Conservation (phyloP, 2,113 vertebrate genomes). For the Prionailurus viverrinus region DNA sequence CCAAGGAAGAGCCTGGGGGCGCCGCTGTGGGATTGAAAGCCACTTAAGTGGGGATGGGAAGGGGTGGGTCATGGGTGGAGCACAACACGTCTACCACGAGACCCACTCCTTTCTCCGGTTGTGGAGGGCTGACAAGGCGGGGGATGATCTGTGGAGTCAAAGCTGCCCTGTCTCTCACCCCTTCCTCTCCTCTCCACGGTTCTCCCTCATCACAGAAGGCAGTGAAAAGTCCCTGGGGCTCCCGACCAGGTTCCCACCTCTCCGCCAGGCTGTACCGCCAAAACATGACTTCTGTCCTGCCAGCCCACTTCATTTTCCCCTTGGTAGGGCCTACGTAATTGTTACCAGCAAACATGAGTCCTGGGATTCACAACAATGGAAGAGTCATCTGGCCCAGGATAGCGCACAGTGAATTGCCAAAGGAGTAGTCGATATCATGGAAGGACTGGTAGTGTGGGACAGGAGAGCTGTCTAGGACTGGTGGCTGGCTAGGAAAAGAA, state of each 20-base stretch:
- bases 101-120: neutral
- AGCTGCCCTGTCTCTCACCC: neutral
- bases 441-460: neutral
- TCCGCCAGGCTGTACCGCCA: neutral
- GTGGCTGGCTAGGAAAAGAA: neutral
- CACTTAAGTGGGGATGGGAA: neutral
- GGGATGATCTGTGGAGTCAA: no score
- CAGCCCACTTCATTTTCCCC: neutral
- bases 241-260: neutral
- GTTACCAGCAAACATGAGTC: neutral
- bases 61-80: neutral
- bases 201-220: neutral
- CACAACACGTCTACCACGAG: neutral
- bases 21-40: neutral
- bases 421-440: neutral
- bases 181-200: neutral
- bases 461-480: no score
- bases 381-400: neutral
- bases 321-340: neutral
- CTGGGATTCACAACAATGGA: neutral
- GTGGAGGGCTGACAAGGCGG: fast-evolving
- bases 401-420: neutral
- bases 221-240: neutral
- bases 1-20: neutral
- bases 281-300: neutral